A percentile compares a stretch with the other conserved stretches of the same genome.
Evolutionary conservation across 2,113 vertebrate species (phyloP).

Genomic region (Daphoenositta chrysoptera): DNA sequence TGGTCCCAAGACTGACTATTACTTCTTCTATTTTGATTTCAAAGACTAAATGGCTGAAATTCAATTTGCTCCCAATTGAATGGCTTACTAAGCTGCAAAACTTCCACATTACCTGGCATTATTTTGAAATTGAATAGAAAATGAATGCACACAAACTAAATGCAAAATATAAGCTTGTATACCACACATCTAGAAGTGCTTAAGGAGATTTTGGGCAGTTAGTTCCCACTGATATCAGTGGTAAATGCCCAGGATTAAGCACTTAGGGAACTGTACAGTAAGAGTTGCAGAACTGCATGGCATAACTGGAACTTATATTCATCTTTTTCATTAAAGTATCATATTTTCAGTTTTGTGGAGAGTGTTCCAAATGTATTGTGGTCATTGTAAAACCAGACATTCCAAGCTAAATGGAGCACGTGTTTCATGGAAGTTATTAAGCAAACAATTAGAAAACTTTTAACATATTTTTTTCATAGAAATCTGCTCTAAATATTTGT

Average conservation of each 20-base stretch:
- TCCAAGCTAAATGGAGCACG: neutral
- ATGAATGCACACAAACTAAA: neutral
- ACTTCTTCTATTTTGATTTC: neutral
- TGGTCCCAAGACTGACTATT: neutral
- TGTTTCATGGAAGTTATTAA: neutral
- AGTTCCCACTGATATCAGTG: neutral
- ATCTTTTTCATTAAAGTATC: neutral
- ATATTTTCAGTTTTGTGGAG: neutral
- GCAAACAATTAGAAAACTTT: neutral
- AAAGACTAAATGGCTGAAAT: neutral
- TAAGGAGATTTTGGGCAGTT: neutral
- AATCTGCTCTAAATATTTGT: neutral
- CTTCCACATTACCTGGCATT: neutral
- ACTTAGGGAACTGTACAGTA: neutral
- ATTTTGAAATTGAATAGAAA: neutral
- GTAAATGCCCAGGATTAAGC: neutral
- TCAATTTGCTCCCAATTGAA: neutral
- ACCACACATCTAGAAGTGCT: neutral
- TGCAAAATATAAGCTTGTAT: neutral
- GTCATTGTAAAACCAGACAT: neutral
- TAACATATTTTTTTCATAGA: neutral
- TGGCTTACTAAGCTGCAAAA: neutral
- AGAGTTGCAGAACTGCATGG: neutral
- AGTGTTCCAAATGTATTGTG: neutral
- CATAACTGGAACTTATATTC: neutral